Evolutionary conservation across 2,113 vertebrate genomes (phyloP).

Genomic region (Zeus faber): DNA sequence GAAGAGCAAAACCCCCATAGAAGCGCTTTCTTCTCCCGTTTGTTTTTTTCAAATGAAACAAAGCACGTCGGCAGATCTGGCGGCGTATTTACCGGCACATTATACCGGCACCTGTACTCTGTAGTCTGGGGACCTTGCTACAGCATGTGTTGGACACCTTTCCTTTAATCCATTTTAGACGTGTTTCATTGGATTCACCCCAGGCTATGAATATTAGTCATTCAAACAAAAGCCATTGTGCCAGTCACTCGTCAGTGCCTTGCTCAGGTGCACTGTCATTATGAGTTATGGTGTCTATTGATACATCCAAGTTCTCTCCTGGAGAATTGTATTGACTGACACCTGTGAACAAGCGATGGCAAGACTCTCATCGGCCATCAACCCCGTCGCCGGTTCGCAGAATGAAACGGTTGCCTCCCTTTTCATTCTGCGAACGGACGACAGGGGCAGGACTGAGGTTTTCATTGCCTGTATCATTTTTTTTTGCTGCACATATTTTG

Average conservation of each 20-base stretch:
- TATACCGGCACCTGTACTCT: conserved; percentile 8
- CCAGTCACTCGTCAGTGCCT: not conserved
- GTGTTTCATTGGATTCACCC: not conserved
- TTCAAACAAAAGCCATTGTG: not conserved
- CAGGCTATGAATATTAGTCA: not conserved
- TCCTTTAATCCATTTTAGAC: not conserved
- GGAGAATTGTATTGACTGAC: no score
- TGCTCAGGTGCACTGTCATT: not conserved
- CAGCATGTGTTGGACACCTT: not conserved
- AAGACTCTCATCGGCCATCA: no score
- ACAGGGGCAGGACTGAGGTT: no score
- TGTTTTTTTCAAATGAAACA: conserved; percentile 15
- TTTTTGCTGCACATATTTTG: no score
- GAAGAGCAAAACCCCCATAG: not conserved
- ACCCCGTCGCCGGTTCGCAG: no score
- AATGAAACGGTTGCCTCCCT: no score
- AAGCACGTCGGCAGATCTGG: conserved; percentile 15
- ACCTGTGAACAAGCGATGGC: not conserved
- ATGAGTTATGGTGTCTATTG: not conserved
- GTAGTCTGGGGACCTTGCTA: conserved; percentile 12
- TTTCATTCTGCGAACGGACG: no score
- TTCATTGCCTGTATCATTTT: no score
- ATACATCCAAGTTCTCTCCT: not conserved
- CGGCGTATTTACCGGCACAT: conserved; percentile 11
- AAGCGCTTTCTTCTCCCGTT: conserved; percentile 12